These are phyloP conservation scores for Neolamprologus toae DNA, from an alignment of 2,113 vertebrate species.

Conservation along the genomic window DNA sequence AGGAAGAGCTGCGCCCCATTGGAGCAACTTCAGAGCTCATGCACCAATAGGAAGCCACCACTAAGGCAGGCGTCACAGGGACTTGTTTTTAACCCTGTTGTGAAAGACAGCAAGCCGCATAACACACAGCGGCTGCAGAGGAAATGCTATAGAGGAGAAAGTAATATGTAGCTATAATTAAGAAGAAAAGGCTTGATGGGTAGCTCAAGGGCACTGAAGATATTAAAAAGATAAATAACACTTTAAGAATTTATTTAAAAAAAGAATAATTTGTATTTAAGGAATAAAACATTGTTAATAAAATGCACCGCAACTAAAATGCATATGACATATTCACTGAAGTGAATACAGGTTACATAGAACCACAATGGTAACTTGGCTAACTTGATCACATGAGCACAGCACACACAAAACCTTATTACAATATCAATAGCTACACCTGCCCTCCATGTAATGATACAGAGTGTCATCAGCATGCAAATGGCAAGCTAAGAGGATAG, in stretches of 20 bases:
- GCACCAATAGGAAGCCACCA: constrained; percentile 54
- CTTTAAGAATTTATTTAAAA: accelerated
- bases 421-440: constrained; percentile 60
- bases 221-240: not conserved
- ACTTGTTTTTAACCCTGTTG: constrained; percentile 68
- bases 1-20: constrained; percentile 51
- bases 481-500: constrained; percentile 20
- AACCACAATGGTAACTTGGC: not conserved
- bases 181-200: not conserved
- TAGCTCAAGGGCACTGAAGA: not conserved
- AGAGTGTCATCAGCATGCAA: constrained; percentile 50
- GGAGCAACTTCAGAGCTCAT: constrained; percentile 47
- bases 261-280: not conserved
- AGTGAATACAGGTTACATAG: not conserved
- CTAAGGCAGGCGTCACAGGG: constrained; percentile 56
- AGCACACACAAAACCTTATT: constrained; percentile 20
- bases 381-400: constrained; percentile 22
- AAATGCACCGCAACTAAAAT: not conserved
- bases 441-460: constrained; percentile 38
- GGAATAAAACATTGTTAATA: not conserved
- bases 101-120: constrained; percentile 37
- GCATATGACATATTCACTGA: not conserved
- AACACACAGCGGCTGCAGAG: constrained; percentile 38
- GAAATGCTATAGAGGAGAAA: not conserved
- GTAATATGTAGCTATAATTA: not conserved